Conservation (phyloP, 2,797 vertebrate genomes). For the Huso huso region DNA sequence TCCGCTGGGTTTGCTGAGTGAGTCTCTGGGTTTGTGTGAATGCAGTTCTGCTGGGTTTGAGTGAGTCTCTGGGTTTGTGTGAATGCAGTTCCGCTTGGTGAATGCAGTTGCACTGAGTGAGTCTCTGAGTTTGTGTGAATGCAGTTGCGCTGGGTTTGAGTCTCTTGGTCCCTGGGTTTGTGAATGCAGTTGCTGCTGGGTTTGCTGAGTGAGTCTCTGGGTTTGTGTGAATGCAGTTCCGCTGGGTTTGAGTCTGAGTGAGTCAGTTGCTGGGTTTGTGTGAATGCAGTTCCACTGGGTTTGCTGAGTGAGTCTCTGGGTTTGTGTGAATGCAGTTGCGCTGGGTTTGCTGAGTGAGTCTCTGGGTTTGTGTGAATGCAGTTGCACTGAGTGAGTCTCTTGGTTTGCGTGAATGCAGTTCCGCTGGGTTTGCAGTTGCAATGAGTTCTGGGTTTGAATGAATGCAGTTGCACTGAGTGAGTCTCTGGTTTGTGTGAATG, state of each 20-base stretch:
- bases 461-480: too few relatives aligned
- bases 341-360: too few relatives aligned
- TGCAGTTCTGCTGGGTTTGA: neutral
- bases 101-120: too few relatives aligned
- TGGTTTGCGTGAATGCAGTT: neutral
- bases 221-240: neutral
- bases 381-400: neutral
- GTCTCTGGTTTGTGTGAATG: too few relatives aligned
- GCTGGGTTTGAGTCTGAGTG: too few relatives aligned
- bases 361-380: neutral
- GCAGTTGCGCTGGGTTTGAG: neutral
- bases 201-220: neutral
- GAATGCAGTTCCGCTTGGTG: too few relatives aligned
- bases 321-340: conserved; percentile 58
- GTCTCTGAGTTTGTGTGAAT: neutral
- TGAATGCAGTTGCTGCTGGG: neutral
- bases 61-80: neutral
- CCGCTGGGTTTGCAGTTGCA: neutral
- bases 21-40: neutral
- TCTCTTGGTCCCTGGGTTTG: too few relatives aligned
- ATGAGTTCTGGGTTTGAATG: neutral
- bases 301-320: neutral
- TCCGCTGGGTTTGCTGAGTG: neutral
- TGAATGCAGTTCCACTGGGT: too few relatives aligned
- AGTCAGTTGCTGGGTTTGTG: too few relatives aligned